These are phyloP conservation scores for Drosophila trichaetosa DNA, from an alignment of 2,888 invertebrate species.

Conservation along the genomic window DNA sequence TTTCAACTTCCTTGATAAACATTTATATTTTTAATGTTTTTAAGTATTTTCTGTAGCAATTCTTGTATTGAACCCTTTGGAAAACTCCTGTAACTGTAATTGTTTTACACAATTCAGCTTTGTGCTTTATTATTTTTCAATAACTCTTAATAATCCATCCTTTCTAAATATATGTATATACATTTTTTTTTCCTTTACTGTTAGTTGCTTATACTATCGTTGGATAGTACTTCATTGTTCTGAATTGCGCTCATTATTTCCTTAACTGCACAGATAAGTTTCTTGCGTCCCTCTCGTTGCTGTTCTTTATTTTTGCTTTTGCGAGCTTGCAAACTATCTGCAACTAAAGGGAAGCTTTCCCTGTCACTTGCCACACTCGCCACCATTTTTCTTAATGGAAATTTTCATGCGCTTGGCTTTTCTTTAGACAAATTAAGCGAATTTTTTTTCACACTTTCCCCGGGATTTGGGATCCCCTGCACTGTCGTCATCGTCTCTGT, in stretches of 20 bases:
- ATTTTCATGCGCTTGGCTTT: constrained; percentile 70
- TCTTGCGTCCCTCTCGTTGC: constrained; percentile 2
- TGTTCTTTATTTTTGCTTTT: constrained; percentile 4
- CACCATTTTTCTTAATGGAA: constrained; percentile 72
- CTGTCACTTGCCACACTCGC: constrained; percentile 69
- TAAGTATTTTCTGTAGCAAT: not conserved
- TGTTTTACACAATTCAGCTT: not conserved
- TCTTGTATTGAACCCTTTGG: not conserved
- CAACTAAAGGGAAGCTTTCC: constrained; percentile 34
- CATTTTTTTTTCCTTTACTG: not conserved
- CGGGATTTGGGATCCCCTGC: constrained; percentile 31
- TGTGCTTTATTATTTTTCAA: not conserved
- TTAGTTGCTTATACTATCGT: constrained; percentile 7
- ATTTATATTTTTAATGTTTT: not conserved
- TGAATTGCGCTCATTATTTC: constrained; percentile 61
- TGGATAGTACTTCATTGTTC: constrained; percentile 42
- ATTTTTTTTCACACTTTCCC: constrained; percentile 63
- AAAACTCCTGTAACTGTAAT: not conserved
- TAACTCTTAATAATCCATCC: constrained; percentile 4
- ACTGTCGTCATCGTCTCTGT: constrained; percentile 54
- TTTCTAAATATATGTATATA: not conserved
- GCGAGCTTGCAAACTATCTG: constrained; percentile 6
- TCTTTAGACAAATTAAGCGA: constrained; percentile 74
- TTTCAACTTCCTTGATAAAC: not conserved
- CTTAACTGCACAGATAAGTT: constrained; percentile 47